A percentile compares a stretch with the other conserved stretches of the same genome.
phyloP scores from a whole-genome alignment of 2,797 vertebrate genomes.

The Sebastes hubbsi region DNA sequence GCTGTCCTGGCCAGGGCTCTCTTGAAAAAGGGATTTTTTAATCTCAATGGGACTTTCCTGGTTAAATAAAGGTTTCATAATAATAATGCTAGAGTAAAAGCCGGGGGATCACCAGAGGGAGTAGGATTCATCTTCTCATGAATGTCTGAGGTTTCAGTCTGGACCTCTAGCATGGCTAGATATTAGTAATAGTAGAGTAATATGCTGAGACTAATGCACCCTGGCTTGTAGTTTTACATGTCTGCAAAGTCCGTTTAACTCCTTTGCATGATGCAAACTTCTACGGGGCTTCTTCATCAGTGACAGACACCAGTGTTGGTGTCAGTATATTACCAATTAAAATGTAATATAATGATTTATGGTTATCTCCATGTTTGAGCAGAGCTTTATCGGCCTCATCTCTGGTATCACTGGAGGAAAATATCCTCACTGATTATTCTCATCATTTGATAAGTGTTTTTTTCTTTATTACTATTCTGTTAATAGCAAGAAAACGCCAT shows the following conservation, averaged over 20 bases:
- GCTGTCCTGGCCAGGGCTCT: too few species aligned
- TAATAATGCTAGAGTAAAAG: too few species aligned
- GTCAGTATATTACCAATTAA: background rate
- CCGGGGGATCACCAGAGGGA: background rate
- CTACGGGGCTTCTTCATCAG: background rate
- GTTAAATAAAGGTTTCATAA: too few species aligned
- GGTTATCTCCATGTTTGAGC: background rate
- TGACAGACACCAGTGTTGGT: background rate
- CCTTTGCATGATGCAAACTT: background rate
- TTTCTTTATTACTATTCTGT: background rate
- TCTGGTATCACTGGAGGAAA: background rate
- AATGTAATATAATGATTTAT: background rate
- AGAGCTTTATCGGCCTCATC: background rate
- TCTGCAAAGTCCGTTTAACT: background rate
- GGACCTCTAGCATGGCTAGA: background rate
- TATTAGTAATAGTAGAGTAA: background rate
- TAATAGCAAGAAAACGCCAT: conserved; percentile 95
- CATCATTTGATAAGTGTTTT: background rate
- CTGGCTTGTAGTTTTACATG: background rate
- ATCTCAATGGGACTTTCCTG: too few species aligned
- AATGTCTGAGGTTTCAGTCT: background rate
- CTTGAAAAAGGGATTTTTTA: too few species aligned
- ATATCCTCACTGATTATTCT: background rate
- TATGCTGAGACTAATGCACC: background rate
- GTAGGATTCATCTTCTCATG: background rate